A percentile compares a stretch with the other conserved stretches of the same genome.
phyloP scores from a whole-genome alignment of 2,797 vertebrate genomes.

The Parauchenoglanis punctatus region DNA sequence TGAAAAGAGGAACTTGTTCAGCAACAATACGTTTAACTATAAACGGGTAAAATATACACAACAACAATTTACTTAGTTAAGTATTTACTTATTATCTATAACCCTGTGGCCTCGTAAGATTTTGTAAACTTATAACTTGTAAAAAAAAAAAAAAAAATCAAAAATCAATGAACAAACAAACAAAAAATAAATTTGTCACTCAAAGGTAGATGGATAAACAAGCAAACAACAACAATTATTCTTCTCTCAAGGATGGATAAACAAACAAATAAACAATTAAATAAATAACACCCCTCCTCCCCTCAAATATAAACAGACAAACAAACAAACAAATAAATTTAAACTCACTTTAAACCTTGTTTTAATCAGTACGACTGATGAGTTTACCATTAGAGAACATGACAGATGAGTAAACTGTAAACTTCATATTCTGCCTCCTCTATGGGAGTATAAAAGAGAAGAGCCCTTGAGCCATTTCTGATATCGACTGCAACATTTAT shows the following conservation, averaged over 20 bases:
- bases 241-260: background rate
- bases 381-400: background rate
- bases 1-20: background rate
- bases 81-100: background rate
- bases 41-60: background rate
- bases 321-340: background rate
- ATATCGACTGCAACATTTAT: conserved; percentile 47
- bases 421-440: background rate
- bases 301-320: background rate
- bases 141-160: background rate
- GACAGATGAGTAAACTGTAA: background rate
- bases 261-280: background rate
- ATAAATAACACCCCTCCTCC: background rate
- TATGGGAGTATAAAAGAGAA: background rate
- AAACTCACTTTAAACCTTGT: background rate
- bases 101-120: background rate
- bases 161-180: background rate
- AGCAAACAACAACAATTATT: background rate
- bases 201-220: background rate
- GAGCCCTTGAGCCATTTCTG: conserved; percentile 25
- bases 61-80: background rate
- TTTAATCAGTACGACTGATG: too few species aligned
- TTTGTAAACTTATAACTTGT: background rate
- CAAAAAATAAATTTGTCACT: background rate
- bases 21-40: background rate